Evolutionary conservation across 2,888 invertebrate species (phyloP), one percentile per base, ranked within the genome.

Genomic region (Parnassius apollo): DNA sequence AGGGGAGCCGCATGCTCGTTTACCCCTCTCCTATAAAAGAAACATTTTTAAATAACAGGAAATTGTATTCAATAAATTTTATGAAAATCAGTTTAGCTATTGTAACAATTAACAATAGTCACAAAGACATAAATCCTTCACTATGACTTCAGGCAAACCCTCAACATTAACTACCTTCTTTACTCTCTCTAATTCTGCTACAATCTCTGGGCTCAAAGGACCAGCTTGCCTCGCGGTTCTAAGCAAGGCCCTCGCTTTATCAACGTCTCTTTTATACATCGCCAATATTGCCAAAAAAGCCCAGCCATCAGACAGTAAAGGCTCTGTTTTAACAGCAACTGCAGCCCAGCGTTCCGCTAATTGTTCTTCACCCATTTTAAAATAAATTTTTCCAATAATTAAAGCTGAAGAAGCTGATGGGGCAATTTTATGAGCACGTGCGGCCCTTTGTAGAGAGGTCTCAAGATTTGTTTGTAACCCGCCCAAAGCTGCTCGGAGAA

Each of bases 291-390:
- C 81, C 66, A 91, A 68, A 66, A 87, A 72, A 2, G 87, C 89
- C 91, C 91, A 91, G 0, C 83, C 91, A 70, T 91, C 88, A 3
- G 91, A 78, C 42, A 91, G 71, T 42, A 81, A 69, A 1, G 91
- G 88, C 66, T 91, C 91, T 25, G 74, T 62, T 61, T 86, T 85
- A 0, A 91, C 88, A 49, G 91, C 85, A 49, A 70, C 82, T 1
- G 88, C 77, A 7, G 81, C 80, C 91, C 91, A 91, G 10, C 87
- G 82, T 65, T 87, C 83, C 10, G 91, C 85, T 58, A 82, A 71
- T 35, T 65, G 65, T n/a, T 77, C 74, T 35, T 88, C 82, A 1
- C 76, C 77, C 61, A 85, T 64, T 61, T 67, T 76, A 2, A 64
- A 74, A 69, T 86, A 88, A 67, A 88, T 79, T 49, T 87, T 76